Evolutionary conservation across 2,888 invertebrate species (phyloP), one percentile per base, ranked within the genome.

Genomic region (Stegophylla sp.): DNA sequence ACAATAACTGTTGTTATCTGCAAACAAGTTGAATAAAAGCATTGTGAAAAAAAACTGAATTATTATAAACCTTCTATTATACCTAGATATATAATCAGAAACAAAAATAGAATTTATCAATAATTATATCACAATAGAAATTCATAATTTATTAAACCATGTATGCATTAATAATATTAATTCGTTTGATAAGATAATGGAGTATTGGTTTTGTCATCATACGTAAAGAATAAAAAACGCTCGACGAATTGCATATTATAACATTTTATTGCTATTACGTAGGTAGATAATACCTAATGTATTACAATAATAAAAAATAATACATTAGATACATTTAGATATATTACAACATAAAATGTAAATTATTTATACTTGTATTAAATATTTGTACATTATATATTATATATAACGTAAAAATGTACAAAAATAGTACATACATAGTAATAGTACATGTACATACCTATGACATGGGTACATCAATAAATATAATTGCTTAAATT

Each of bases 1-100:
- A 59, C 67, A 59, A n/a, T 7, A 67, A 77, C 67, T 41, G 67
- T 45, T 64, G 64, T 66, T 76, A 76, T 76, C 75, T 76, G 75
- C n/a, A 26, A 76, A 75, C 23, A 75, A 74, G 48, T 63, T n/a
- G 28, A 41, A 41, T 41, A n/a, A 28, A 12, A 10, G 15, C 26
- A 67, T 48, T 9, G 23, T 2, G 7, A 48, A 48, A 23, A 28
- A 34, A 74, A 74, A 63, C 53, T 64, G 1, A 66, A 51, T 10
- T n/a, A n/a, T n/a, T n/a, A n/a, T 23, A 48, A 34, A 48, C n/a
- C 20, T 73, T 20, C 48, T 51, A 51, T n/a, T n/a, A n/a, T n/a
- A n/a, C n/a, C n/a, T n/a, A n/a, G n/a, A 34, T 5, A 13, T 34
- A 63, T 28, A 28, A 20, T 28, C 28, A 53, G 13, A 28, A 28